Conservation (phyloP, 2,113 vertebrate species). For the Ictalurus punctatus region DNA sequence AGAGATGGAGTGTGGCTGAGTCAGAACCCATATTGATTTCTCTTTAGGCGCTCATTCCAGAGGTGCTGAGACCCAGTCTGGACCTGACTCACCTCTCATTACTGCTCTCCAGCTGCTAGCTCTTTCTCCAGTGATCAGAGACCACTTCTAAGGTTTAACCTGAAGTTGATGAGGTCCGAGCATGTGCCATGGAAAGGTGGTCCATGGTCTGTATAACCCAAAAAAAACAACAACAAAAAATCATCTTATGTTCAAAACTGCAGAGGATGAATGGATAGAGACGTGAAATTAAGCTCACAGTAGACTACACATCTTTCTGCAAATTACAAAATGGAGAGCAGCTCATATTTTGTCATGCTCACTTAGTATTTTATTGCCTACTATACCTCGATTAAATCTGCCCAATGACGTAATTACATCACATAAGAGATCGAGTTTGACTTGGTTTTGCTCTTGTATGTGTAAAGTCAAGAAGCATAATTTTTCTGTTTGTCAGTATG, state of each 20-base stretch:
- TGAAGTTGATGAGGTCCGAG: not conserved
- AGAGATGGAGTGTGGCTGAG: constrained; percentile 57
- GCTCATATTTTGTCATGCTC: not conserved
- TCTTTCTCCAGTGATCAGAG: constrained; percentile 24
- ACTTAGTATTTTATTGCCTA: not conserved
- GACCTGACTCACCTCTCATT: constrained; percentile 52
- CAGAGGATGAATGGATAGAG: not conserved
- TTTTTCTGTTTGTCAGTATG: not conserved
- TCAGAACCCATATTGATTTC: constrained; percentile 72
- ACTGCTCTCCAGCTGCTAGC: constrained; percentile 30
- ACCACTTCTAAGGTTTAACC: constrained; percentile 34
- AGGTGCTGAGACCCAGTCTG: constrained; percentile 42
- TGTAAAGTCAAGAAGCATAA: not conserved
- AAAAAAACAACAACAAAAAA: not conserved
- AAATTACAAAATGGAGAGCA: not conserved
- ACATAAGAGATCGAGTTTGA: not conserved
- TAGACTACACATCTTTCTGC: not conserved
- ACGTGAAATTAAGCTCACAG: not conserved
- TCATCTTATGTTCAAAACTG: no score
- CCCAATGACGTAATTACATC: not conserved
- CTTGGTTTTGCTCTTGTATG: not conserved
- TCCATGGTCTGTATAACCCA: not conserved
- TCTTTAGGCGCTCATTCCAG: constrained; percentile 55
- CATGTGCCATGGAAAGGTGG: constrained; percentile 1
- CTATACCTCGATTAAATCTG: not conserved